Evolutionary conservation across 2,888 invertebrate genomes (phyloP), one percentile per base, ranked within the genome.

Genomic region (Eupithecia abbreviata): DNA sequence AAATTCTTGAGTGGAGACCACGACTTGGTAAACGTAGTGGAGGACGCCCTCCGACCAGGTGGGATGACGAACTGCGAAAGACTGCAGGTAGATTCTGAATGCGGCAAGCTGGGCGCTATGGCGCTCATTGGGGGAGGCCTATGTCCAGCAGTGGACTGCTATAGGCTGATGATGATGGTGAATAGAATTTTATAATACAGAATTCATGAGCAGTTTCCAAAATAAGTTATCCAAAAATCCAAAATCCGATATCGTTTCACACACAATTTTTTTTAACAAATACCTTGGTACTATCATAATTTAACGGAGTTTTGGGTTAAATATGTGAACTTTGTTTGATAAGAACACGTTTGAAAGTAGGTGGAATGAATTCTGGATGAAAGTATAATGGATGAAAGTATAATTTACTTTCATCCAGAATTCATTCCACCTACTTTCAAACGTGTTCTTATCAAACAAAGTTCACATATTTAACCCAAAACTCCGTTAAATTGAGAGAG

Each of bases 401-500:
- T 55, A n/a, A n/a, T n/a, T n/a, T n/a, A 47, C 47, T 18, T 69
- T 47, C 66, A 66, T 58, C 43, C 68, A 69, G 30, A 45, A 47
- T 47, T 69, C 15, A 47, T 30, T 69, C 30, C 47, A 13, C 69
- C 30, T 69, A 69, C 30, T 47, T 69, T 69, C 30, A 43, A 72
- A n/a, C 15, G 30, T 65, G 51, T 10, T 76, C 76, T 72, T 73
- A 78, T 73, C 43, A 75, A 68, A 9, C n/a, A 18, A 51, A 69
- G n/a, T 69, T 73, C 58, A 67, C 45, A 72, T 67, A 58, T 78
- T 68, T 51, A 71, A 69, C 62, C 71, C 62, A 68, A 74, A 73
- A 70, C 15, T 18, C 49, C 42, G 65, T 81, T 76, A 83, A 83
- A 84, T 80, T 30, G 30, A 30, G 30, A 30, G 30, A 30, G 30